Percentiles rank a stretch among this genome's conserved stretches.
Evolutionary conservation across 2,888 invertebrate species (phyloP).

Genomic region (Andricus quercusramuli): DNA sequence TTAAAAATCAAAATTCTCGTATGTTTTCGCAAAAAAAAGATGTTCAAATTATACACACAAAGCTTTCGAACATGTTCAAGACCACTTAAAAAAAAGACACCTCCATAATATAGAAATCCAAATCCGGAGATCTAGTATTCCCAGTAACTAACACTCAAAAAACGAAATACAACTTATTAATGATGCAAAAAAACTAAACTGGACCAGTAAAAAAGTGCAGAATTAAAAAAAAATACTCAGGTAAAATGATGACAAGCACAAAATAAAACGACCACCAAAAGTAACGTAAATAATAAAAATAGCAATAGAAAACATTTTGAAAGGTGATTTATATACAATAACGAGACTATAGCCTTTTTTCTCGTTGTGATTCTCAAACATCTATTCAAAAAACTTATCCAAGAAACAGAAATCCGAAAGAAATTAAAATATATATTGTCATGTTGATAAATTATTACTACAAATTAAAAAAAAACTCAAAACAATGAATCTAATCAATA

Average conservation of each 20-base stretch:
- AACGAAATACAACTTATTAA: not conserved
- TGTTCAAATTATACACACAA: too few species aligned
- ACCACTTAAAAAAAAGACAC: too few species aligned
- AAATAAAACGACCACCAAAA: not conserved
- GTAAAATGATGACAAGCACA: not conserved
- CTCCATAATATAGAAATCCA: too few species aligned
- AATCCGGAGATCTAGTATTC: too few species aligned
- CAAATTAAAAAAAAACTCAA: not conserved
- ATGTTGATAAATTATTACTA: too few species aligned
- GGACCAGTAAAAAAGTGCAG: not conserved
- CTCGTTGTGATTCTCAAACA: not conserved
- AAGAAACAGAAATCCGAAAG: not conserved
- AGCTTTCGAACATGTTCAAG: too few species aligned
- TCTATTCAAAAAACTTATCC: not conserved
- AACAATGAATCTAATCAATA: conserved; percentile 35
- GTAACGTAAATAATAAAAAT: not conserved
- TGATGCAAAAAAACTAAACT: not conserved
- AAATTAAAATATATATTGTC: too few species aligned
- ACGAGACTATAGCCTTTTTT: not conserved
- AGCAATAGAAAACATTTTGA: not conserved
- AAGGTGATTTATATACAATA: not conserved
- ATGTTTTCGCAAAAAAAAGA: too few species aligned
- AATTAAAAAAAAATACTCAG: not conserved
- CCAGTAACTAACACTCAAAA: too few species aligned
- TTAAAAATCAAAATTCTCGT: too few species aligned